Base-by-base conservation (phyloP, 2,888 invertebrate genomes). In the Drosophila leonis region DNA sequence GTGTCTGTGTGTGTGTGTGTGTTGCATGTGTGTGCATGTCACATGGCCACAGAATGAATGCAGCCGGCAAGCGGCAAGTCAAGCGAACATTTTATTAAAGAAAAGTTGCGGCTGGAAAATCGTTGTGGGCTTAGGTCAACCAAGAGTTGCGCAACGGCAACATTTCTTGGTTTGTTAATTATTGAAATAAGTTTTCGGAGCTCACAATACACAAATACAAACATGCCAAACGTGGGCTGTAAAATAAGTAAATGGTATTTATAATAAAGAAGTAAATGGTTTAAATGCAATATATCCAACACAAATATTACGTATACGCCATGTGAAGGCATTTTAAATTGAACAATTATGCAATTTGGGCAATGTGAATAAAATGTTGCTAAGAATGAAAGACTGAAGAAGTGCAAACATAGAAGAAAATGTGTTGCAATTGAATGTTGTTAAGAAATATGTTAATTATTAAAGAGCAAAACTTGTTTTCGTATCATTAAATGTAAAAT, bases 31-130 rank as follows among this genome's bases (percentile, higher is more conserved):
- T 52, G 39, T 74, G 63, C 57, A 67, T 86, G 80, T 80, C 83
- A 72, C 78, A 75, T 78, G 55, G 82, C 84, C 87, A 37, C 83
- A 83, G 73, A 82, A 70, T 69, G 83, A 77, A 72, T 83, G 81
- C 83, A 73, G 75, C 68, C 49, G 41, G 78, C 70, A 73, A 70
- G 66, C 59, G 68, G 71, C 68, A 80, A 81, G 74, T 72, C 67
- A 68, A 68, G 71, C 71, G 71, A 72, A 70, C 72, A 86, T 87
- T 80, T 78, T 86, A 83, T 83, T 82, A 82, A 86, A 80, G 82
- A 82, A 83, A 82, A 80, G 64, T 80, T 80, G 78, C 65, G 63
- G 78, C 64, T 64, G 63, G 57, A 62, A 78, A 73, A 68, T 75
- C 62, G 51, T 64, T 73, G 68, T 55, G 59, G 67, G 59, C 59